A percentile compares a stretch with the other conserved stretches of the same genome.
phyloP scores from a whole-genome alignment of 2,113 vertebrate genomes.

The Malurus melanocephalus region DNA sequence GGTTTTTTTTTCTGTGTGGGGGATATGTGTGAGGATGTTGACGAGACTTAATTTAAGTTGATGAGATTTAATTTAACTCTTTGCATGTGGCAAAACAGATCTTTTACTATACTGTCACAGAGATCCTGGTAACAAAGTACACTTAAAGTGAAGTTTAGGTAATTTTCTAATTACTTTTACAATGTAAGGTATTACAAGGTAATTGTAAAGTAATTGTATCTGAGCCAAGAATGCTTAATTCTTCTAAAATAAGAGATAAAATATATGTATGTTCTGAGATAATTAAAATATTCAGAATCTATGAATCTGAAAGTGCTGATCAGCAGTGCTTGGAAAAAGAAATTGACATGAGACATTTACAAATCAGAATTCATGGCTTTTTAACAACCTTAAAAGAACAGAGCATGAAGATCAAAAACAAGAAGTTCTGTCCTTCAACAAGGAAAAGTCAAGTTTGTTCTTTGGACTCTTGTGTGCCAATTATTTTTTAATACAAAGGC shows the following conservation, averaged over 20 bases:
- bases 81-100: neutral
- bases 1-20: neutral
- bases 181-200: neutral
- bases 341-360: neutral
- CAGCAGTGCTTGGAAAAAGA: slow-evolving; percentile 1
- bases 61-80: neutral
- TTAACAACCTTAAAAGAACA: neutral
- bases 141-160: neutral
- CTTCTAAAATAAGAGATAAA: neutral
- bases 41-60: neutral
- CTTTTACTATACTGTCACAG: neutral
- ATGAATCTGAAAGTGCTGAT: slow-evolving; percentile 14
- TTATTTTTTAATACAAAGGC: slow-evolving; percentile 52
- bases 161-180: neutral
- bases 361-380: slow-evolving; percentile 7
- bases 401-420: neutral
- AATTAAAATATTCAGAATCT: neutral
- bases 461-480: neutral
- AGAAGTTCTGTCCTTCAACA: neutral
- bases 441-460: slow-evolving; percentile 6
- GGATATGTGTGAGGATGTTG: neutral
- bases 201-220: neutral
- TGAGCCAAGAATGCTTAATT: neutral
- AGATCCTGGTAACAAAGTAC: neutral
- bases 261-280: neutral